These are phyloP conservation scores for Lomographa bimaculata DNA, from an alignment of 2,888 invertebrate species.

Conservation along the genomic window DNA sequence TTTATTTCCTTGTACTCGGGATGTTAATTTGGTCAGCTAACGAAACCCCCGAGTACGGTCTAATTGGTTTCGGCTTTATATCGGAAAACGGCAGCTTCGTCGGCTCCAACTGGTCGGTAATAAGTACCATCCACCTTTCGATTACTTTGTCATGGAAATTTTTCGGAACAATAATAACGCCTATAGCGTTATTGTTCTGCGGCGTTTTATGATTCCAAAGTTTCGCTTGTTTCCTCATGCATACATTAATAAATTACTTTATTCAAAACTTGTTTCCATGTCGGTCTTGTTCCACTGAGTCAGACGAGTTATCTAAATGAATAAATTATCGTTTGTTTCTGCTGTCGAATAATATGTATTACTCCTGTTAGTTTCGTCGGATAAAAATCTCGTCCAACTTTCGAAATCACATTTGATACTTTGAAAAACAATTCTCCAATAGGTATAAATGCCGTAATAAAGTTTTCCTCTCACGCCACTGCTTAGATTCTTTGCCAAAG, in stretches of 20 bases:
- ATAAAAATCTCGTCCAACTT: conserved; percentile 9
- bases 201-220: conserved; percentile 32
- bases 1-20: conserved; percentile 37
- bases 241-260: conserved; percentile 26
- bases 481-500: conserved; percentile 39
- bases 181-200: conserved; percentile 21
- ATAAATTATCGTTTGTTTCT: conserved; percentile 20
- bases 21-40: conserved; percentile 61
- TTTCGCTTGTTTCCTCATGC: conserved; percentile 23
- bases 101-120: conserved; percentile 43
- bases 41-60: conserved; percentile 64
- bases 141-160: conserved; percentile 50
- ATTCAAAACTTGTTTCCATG: conserved; percentile 25
- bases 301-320: conserved; percentile 26
- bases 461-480: conserved; percentile 37
- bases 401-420: conserved; percentile 16
- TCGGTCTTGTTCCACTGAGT: conserved; percentile 16
- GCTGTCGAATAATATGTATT: conserved; percentile 13
- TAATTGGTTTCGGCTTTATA: conserved; percentile 76
- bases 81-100: conserved; percentile 56
- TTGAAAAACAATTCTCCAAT: conserved; percentile 12
- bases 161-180: conserved; percentile 31
- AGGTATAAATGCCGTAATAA: conserved; percentile 14
- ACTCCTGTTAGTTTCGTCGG: not conserved
- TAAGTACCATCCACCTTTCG: conserved; percentile 59